Base-by-base conservation (phyloP, 2,797 vertebrate genomes). In the Cynodonichthys magdalenae region DNA sequence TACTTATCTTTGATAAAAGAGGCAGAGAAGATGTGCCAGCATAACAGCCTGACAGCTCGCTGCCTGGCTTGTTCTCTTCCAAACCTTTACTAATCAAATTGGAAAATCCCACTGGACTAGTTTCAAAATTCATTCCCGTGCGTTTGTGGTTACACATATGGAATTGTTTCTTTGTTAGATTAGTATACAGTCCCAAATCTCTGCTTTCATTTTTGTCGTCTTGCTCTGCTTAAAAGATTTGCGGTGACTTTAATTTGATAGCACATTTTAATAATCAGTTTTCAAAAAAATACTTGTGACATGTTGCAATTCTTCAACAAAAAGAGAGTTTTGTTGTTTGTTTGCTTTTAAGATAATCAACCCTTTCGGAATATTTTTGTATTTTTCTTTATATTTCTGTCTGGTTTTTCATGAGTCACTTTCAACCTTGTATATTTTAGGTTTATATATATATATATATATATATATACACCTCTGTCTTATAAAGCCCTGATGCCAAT, bases 1-100 rank as follows among this genome's bases (percentile, higher is more conserved):
- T 91, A 89, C 92, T 94, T 93, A 92, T 92, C 91, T 92, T 88
- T 92, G 92, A 93, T 93, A 92, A 92, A 93, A 92, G 90, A 88
- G 86, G 67, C 78, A 74, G 74, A 70, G 81, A 69, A 88, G 90
- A 90, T 81, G 74, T 86, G 86, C 81, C 84, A 85, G 82, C 76
- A 41, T 77, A 55, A 77, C 75, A 71, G 78, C 56, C 83, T 85
- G 87, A 87, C 85, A 86, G 81, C 75, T 79, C 75, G 74, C 63
- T 79, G 74, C 75, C 56, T 73, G 62, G 72, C 71, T 63, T 56
- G 47, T 46, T 78, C 71, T 58, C 61, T 65, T 69, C 56, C 41
- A 72, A 82, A 80, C 80, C 84, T 80, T 78, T 78, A 74, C 80
- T 89, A 84, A 89, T 84, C 72, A 7, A 87, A 80, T 79, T 59